phyloP scores from a whole-genome alignment of 2,797 vertebrate species.

The Smutsia gigantea region DNA sequence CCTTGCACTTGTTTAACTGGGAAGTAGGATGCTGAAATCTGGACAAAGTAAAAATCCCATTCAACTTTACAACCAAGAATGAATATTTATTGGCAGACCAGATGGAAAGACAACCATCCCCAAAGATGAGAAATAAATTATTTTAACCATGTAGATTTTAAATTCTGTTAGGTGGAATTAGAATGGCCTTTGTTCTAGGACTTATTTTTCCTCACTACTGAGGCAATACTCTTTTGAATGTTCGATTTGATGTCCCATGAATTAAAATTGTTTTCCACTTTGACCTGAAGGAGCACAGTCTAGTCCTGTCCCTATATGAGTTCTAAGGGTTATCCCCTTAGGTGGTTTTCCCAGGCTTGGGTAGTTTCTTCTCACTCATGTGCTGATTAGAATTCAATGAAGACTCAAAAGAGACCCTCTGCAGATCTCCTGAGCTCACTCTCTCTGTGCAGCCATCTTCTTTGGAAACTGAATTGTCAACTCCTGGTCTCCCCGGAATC shows the following conservation, averaged over 20 bases:
- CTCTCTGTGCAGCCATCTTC: not conserved
- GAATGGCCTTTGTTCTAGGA: not conserved
- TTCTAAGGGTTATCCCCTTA: not conserved
- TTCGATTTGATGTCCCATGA: not conserved
- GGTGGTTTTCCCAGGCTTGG: not conserved
- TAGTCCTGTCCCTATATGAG: not conserved
- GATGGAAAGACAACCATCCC: not conserved
- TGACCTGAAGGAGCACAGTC: not conserved
- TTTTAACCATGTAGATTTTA: not conserved
- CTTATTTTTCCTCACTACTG: not conserved
- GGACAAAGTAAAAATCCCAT: not conserved
- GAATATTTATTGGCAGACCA: not conserved
- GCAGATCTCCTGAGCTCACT: not conserved
- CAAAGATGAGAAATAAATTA: not conserved
- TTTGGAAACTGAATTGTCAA: not conserved
- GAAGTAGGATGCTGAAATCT: not conserved
- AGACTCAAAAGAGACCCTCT: not conserved
- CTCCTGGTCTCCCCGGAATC: not conserved
- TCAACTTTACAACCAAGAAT: not conserved
- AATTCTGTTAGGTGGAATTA: not conserved
- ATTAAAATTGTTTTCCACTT: not conserved
- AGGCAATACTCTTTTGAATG: not conserved
- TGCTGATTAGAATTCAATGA: not conserved
- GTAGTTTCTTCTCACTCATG: not conserved
- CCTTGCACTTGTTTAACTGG: accelerated